phyloP scores from a whole-genome alignment of 37 sponge, comb jelly and placozoan species.

The Axinella damicornis region DNA sequence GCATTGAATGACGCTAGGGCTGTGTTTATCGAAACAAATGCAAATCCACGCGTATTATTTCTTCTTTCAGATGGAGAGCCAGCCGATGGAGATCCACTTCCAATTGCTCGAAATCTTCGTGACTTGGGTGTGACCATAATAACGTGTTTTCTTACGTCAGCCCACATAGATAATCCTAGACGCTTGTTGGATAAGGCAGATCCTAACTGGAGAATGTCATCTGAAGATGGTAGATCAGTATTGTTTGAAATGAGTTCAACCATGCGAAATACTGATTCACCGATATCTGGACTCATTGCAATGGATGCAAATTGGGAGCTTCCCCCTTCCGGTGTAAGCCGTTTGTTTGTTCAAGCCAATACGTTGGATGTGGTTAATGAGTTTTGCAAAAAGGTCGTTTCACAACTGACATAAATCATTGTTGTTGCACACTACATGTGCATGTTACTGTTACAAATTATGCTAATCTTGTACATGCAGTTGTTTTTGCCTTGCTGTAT shows the following conservation, averaged over 20 bases:
- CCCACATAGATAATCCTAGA: constrained; percentile 17
- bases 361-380: constrained; percentile 60
- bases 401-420: too few species aligned
- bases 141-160: constrained; percentile 41
- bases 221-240: constrained; percentile 26
- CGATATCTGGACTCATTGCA: too few species aligned
- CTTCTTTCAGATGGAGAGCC: constrained; percentile 61
- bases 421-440: too few species aligned
- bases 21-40: constrained; percentile 9
- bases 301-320: constrained; percentile 52
- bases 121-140: constrained; percentile 32
- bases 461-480: too few species aligned
- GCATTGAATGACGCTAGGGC: constrained; percentile 32
- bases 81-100: constrained; percentile 50
- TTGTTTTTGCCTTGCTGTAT: too few species aligned
- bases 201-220: background rate
- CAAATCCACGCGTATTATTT: constrained; percentile 31
- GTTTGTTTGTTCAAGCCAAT: constrained; percentile 66
- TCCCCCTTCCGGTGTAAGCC: constrained; percentile 55
- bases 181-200: constrained; percentile 1
- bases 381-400: too few species aligned
- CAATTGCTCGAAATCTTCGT: constrained; percentile 15
- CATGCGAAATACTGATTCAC: constrained; percentile 8
- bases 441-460: too few species aligned
- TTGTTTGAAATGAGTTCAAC: constrained; percentile 53